Conservation (phyloP, 1,140 invertebrate genomes). For the Bombus cullumanus region DNA sequence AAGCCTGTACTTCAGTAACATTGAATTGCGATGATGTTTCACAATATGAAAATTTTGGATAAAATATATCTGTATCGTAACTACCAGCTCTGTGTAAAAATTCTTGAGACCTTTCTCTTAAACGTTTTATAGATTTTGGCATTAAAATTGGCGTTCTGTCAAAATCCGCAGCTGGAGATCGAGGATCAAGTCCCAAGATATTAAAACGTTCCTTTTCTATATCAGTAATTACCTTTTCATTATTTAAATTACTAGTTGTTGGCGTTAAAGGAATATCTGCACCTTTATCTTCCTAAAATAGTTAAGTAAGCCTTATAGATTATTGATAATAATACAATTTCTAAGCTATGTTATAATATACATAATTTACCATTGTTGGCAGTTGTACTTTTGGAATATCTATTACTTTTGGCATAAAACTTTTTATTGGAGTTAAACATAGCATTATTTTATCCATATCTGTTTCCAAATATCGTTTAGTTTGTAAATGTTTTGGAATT, state of each 20-base stretch:
- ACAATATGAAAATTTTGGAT: conserved; percentile 60
- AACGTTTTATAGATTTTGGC: conserved; percentile 64
- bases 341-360: not conserved
- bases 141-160: conserved; percentile 76
- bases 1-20: conserved; percentile 70
- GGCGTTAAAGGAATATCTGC: conserved; percentile 15
- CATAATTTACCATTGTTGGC: conserved; percentile 3
- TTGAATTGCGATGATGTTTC: conserved; percentile 61
- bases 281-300: conserved; percentile 38
- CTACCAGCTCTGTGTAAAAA: conserved; percentile 33
- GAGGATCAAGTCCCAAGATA: conserved; percentile 70
- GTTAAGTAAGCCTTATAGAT: conserved; percentile 2
- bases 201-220: conserved; percentile 57
- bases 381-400: conserved; percentile 19
- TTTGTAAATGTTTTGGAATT: conserved; percentile 73
- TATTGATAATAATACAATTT: conserved; percentile 10
- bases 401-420: conserved; percentile 47
- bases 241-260: conserved; percentile 24
- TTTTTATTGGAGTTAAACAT: conserved; percentile 49
- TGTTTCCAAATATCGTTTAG: conserved; percentile 75
- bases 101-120: conserved; percentile 54
- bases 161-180: conserved; percentile 76
- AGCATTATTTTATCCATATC: conserved; percentile 72
- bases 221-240: conserved; percentile 32
- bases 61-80: conserved; percentile 48